Evolutionary conservation across 37 sponge, comb jelly and placozoan genomes (phyloP).

Genomic region (Amphimedon queenslandica): DNA sequence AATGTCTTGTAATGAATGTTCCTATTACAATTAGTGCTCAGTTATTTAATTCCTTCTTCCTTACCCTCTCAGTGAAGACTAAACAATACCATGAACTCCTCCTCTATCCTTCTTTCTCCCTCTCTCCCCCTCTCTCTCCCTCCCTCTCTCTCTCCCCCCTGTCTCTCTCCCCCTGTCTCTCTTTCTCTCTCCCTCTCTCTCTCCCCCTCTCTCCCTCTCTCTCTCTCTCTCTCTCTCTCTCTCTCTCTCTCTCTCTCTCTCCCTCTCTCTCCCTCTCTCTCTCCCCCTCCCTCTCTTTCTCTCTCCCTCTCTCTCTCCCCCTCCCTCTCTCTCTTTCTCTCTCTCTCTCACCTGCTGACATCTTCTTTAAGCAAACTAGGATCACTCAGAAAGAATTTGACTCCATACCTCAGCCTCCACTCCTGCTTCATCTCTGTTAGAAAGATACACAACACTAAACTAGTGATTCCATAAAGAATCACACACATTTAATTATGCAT

Average conservation of each 20-base stretch:
- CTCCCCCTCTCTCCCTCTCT: background rate
- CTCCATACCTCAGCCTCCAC: constrained; percentile 67
- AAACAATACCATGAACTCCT: too few relatives aligned
- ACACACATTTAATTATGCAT: background rate
- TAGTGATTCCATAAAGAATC: too few relatives aligned
- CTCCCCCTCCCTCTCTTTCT: background rate
- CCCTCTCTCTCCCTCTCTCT: constrained; percentile 14
- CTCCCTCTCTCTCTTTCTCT: background rate
- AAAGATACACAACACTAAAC: too few relatives aligned
- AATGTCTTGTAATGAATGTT: too few relatives aligned
- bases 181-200: constrained; percentile 1
- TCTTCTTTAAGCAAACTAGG: constrained; percentile 60
- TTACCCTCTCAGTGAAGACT: background rate
- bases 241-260: background rate
- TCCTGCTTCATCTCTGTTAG: constrained; percentile 4
- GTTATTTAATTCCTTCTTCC: too few relatives aligned
- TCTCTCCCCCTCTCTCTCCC: constrained; percentile 1
- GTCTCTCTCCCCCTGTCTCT: constrained; percentile 10
- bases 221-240: background rate
- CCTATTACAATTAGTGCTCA: too few relatives aligned
- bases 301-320: constrained; percentile 8
- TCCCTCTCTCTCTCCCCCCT: constrained; percentile 4
- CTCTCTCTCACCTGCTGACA: constrained; percentile 42
- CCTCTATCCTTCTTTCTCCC: constrained; percentile 4
- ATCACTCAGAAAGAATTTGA: constrained; percentile 73